A percentile compares a stretch with the other conserved stretches of the same genome.
Conservation (phyloP, 2,113 vertebrate genomes). For the Syngnathus typhle region DNA sequence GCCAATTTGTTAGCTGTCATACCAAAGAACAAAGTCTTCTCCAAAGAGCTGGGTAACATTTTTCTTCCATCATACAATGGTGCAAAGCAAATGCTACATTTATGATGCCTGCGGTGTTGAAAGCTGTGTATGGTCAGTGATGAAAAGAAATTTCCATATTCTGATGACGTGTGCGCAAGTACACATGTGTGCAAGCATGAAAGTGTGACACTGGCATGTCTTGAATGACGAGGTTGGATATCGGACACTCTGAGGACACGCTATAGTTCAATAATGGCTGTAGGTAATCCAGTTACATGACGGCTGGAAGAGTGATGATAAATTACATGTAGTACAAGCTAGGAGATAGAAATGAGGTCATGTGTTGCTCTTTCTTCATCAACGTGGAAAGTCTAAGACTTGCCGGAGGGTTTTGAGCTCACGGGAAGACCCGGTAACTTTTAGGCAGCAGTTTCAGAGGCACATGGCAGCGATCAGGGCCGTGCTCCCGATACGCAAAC, state of each 20-base stretch:
- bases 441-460: slow-evolving; percentile 1
- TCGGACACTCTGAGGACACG: neutral
- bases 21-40: neutral
- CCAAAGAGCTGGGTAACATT: neutral
- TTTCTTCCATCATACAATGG: neutral
- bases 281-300: neutral
- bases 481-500: neutral
- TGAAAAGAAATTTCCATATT: slow-evolving; percentile 6
- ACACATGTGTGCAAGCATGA: neutral
- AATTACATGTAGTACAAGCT: slow-evolving; percentile 1
- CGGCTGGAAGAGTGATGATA: slow-evolving; percentile 1
- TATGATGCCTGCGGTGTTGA: slow-evolving; percentile 3
- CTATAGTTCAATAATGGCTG: neutral
- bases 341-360: slow-evolving; percentile 5
- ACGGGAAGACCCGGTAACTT: neutral
- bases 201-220: neutral
- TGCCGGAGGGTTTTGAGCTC: neutral
- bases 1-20: neutral
- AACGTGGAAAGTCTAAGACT: neutral
- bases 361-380: slow-evolving; percentile 6
- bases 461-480: slow-evolving; percentile 10
- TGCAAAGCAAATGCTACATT: slow-evolving; percentile 1
- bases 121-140: slow-evolving; percentile 4
- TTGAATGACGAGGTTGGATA: neutral
- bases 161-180: neutral